Percentiles rank a stretch among this genome's conserved stretches.
phyloP scores from a whole-genome alignment of 1,140 invertebrate species.

The Thrips palmi region DNA sequence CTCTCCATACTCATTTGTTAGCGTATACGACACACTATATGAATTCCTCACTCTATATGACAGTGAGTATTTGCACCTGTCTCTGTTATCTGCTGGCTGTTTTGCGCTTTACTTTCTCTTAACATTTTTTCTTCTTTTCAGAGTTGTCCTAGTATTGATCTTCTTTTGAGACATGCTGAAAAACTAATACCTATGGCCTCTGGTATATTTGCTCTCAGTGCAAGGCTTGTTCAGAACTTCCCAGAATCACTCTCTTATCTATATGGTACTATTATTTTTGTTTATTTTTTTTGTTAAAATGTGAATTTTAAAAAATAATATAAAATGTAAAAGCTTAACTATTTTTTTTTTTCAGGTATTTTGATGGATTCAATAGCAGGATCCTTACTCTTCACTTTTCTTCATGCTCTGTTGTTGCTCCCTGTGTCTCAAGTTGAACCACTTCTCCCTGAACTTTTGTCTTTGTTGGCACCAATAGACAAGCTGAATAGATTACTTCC shows the following conservation, averaged over 20 bases:
- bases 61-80: neutral
- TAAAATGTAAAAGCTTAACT: constrained; percentile 4
- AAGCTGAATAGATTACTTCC: constrained; percentile 32
- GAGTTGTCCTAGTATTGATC: constrained; percentile 12
- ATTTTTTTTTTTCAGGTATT: constrained; percentile 21
- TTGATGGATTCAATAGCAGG: constrained; percentile 31
- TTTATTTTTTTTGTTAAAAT: constrained; percentile 3
- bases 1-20: constrained; percentile 39
- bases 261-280: constrained; percentile 21
- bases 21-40: constrained; percentile 28
- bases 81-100: constrained; percentile 4
- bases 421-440: constrained; percentile 24
- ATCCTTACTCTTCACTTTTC: constrained; percentile 33
- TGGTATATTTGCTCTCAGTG: constrained; percentile 25
- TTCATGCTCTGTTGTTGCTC: constrained; percentile 35
- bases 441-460: constrained; percentile 28
- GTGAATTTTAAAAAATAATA: constrained; percentile 6
- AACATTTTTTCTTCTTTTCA: neutral
- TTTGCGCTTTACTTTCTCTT: neutral
- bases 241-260: constrained; percentile 21
- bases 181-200: constrained; percentile 30
- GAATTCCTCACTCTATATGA: constrained; percentile 3
- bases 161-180: no score
- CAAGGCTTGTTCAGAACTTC: constrained; percentile 21
- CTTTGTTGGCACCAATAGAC: constrained; percentile 31